phyloP scores from a whole-genome alignment of 2,888 invertebrate species.

The Doris montereyensis region DNA sequence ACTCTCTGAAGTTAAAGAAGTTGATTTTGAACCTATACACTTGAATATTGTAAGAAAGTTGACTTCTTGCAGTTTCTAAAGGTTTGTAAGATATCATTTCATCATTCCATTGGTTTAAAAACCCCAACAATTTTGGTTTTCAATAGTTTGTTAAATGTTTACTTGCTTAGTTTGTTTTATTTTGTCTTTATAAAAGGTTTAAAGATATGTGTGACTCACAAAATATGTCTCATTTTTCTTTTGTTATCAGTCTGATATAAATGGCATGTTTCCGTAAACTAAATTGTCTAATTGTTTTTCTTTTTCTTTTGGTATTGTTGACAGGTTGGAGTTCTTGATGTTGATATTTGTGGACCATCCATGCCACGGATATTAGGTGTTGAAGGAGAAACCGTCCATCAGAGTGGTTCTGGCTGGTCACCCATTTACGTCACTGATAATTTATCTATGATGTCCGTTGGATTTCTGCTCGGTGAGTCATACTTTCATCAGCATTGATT shows the following conservation, averaged over 20 bases:
- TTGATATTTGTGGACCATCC: constrained; percentile 98
- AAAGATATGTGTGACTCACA: background rate
- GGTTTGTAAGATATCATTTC: too few relatives aligned
- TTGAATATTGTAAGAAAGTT: too few relatives aligned
- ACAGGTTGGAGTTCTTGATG: constrained; percentile 92
- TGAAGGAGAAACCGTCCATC: constrained; percentile 87
- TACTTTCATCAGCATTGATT: too few relatives aligned
- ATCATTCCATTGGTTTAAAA: background rate
- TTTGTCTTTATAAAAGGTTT: too few relatives aligned
- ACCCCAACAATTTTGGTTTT: background rate
- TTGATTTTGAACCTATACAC: too few relatives aligned
- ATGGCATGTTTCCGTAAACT: background rate
- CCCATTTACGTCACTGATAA: constrained; percentile 85
- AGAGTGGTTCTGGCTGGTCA: constrained; percentile 76
- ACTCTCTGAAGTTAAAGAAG: too few relatives aligned
- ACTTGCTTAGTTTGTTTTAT: background rate
- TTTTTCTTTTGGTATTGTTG: background rate
- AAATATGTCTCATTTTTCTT: background rate
- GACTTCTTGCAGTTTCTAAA: too few relatives aligned
- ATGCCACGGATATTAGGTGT: constrained; percentile 90
- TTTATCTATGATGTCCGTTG: constrained; percentile 76
- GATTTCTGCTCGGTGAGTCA: constrained; percentile 36
- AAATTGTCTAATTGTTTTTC: background rate
- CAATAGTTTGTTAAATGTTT: background rate
- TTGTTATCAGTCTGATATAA: background rate